Evolutionary conservation across 1,140 invertebrate genomes (phyloP).

Genomic region (Manduca sexta): DNA sequence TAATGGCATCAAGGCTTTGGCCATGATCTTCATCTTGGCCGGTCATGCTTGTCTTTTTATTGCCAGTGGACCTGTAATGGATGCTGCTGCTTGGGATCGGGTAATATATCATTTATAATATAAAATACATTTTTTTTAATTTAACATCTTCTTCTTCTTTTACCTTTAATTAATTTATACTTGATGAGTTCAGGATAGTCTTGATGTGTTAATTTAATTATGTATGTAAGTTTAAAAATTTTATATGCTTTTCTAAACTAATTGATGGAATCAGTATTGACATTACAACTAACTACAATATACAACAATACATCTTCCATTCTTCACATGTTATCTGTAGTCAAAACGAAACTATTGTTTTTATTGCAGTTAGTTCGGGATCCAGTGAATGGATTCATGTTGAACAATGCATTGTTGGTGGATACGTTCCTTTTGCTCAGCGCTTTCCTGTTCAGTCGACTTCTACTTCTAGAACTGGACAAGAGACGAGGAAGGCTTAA

Average conservation of each 20-base stretch:
- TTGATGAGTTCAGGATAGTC: no score
- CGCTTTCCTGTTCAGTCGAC: conserved; percentile 78
- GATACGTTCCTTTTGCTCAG: conserved; percentile 82
- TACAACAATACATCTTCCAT: no score
- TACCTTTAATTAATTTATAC: no score
- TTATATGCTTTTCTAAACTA: no score
- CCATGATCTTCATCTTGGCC: conserved; percentile 77
- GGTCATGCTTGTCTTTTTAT: conserved; percentile 79
- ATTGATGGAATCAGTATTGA: no score
- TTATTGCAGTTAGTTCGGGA: conserved; percentile 46
- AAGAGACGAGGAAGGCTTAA: conserved; percentile 77
- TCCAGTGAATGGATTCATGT: conserved; percentile 67
- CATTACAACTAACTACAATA: no score
- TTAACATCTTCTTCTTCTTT: no score
- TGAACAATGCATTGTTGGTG: conserved; percentile 78
- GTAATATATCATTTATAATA: conserved; percentile 49
- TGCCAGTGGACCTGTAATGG: conserved; percentile 77
- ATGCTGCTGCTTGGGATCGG: conserved; percentile 75
- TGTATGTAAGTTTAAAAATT: no score
- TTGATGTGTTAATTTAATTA: no score
- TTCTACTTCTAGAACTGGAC: conserved; percentile 79
- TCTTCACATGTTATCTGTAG: no score
- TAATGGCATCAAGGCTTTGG: conserved; percentile 77
- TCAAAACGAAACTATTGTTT: no score
- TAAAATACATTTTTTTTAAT: no score